A percentile compares a stretch with the other conserved stretches of the same genome.
Evolutionary conservation across 1,140 invertebrate species (phyloP).

Genomic region (Ostrea denselamellosa): DNA sequence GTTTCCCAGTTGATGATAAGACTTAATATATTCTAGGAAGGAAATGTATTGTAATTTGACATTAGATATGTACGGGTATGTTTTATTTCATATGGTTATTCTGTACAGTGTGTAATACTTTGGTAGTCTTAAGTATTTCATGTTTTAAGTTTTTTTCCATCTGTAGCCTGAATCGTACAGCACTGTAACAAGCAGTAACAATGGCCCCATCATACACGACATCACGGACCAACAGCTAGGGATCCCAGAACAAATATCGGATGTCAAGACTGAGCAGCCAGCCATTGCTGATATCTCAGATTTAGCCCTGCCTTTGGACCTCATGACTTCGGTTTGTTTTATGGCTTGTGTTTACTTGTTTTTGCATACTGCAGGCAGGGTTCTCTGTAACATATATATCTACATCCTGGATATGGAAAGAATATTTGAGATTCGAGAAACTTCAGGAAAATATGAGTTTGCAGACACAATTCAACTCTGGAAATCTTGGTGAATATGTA

Average conservation of each 20-base stretch:
- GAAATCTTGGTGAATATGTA: too few species aligned
- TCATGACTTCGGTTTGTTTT: background rate
- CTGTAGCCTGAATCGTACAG: conserved; percentile 12
- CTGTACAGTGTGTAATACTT: too few species aligned
- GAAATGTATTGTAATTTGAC: too few species aligned
- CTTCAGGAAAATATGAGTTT: too few species aligned
- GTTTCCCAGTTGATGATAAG: too few species aligned
- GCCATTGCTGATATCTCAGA: background rate
- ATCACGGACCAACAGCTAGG: background rate
- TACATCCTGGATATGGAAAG: too few species aligned
- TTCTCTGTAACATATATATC: too few species aligned
- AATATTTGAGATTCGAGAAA: too few species aligned
- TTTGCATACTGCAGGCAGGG: background rate
- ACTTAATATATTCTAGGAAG: too few species aligned
- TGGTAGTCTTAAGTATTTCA: background rate
- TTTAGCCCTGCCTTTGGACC: background rate
- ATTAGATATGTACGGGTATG: too few species aligned
- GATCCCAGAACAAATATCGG: background rate
- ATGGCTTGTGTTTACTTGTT: background rate
- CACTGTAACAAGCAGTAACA: background rate
- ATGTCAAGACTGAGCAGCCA: background rate
- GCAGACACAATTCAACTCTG: too few species aligned
- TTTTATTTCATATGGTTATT: too few species aligned
- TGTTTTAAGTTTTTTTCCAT: background rate
- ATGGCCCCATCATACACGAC: conserved; percentile 42